These are phyloP conservation scores for Sebastes ruberrimus DNA, from an alignment of 2,797 vertebrate species.

Conservation along the genomic window DNA sequence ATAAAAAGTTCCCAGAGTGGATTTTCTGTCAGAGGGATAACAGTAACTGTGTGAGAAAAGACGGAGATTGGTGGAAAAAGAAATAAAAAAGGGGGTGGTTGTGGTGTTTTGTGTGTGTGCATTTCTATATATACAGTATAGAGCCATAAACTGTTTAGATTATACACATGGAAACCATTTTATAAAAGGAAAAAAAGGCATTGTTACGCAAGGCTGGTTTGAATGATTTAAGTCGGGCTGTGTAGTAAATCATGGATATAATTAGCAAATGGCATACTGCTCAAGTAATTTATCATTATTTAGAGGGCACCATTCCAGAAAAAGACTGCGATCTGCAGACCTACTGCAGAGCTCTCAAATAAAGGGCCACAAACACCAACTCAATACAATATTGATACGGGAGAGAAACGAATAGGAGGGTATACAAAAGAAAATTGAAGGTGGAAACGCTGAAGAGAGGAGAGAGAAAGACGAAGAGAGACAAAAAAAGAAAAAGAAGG, in stretches of 20 bases:
- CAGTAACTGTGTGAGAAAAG: conserved; percentile 61
- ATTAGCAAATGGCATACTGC: conserved; percentile 99
- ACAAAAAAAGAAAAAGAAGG: conserved; percentile 8
- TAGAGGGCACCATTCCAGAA: conserved; percentile 99
- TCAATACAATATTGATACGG: conserved; percentile 96
- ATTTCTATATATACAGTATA: conserved; percentile 67
- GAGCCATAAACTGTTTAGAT: conserved; percentile 97
- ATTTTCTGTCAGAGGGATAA: conserved; percentile 81
- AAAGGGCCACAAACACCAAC: conserved; percentile 97
- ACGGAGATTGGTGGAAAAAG: conserved; percentile 64
- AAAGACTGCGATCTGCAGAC: conserved; percentile 98
- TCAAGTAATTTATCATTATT: conserved; percentile 99
- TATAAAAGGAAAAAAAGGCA: conserved; percentile 93
- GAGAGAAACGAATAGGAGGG: conserved; percentile 71
- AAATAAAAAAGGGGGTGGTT: conserved; percentile 82
- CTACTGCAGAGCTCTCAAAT: conserved; percentile 98
- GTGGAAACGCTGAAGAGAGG: conserved; percentile 63
- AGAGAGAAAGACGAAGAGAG: conserved; percentile 50
- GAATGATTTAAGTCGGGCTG: conserved; percentile 99
- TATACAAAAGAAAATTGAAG: conserved; percentile 76
- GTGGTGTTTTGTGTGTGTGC: conserved; percentile 74
- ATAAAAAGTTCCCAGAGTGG: conserved; percentile 78
- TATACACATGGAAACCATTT: conserved; percentile 99
- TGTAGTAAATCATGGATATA: conserved; percentile 99
- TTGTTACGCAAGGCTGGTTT: conserved; percentile 99